Conservation (phyloP, 1,140 invertebrate genomes). For the Drosophila aff. region DNA sequence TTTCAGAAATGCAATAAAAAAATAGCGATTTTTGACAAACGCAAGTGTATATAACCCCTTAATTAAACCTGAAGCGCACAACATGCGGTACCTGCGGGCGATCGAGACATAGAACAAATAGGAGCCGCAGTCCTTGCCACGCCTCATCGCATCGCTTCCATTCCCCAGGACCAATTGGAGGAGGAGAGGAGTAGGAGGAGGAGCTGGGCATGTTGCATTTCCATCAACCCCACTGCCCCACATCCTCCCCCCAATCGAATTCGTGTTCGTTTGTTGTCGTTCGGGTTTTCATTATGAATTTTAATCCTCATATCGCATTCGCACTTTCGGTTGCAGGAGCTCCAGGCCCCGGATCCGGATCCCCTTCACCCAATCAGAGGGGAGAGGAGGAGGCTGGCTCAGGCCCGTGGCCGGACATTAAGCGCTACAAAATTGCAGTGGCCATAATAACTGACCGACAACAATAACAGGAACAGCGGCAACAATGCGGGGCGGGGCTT, state of each 20-base stretch:
- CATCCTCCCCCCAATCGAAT: constrained; percentile 5
- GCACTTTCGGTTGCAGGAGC: constrained; percentile 72
- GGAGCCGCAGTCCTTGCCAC: constrained; percentile 26
- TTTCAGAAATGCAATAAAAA: no score
- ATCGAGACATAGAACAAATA: constrained; percentile 47
- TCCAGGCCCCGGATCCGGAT: constrained; percentile 6
- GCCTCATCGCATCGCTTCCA: background rate
- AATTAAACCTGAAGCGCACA: constrained; percentile 79
- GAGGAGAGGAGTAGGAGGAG: background rate
- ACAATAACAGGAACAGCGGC: constrained; percentile 47
- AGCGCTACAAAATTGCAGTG: constrained; percentile 80
- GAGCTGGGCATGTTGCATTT: constrained; percentile 12
- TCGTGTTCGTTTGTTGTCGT: constrained; percentile 55
- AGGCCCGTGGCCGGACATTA: constrained; percentile 65
- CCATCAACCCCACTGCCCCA: constrained; percentile 4
- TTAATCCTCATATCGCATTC: constrained; percentile 82
- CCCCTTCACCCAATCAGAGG: background rate
- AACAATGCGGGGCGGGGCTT: constrained; percentile 31
- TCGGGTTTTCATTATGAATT: constrained; percentile 78
- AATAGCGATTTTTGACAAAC: no score
- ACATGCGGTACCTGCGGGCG: constrained; percentile 76
- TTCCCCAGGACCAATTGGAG: background rate
- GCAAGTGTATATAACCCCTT: no score
- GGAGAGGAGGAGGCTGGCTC: background rate
- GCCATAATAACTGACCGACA: constrained; percentile 77